Conservation (phyloP, 2,113 vertebrate genomes). For the Scopus umbretta region DNA sequence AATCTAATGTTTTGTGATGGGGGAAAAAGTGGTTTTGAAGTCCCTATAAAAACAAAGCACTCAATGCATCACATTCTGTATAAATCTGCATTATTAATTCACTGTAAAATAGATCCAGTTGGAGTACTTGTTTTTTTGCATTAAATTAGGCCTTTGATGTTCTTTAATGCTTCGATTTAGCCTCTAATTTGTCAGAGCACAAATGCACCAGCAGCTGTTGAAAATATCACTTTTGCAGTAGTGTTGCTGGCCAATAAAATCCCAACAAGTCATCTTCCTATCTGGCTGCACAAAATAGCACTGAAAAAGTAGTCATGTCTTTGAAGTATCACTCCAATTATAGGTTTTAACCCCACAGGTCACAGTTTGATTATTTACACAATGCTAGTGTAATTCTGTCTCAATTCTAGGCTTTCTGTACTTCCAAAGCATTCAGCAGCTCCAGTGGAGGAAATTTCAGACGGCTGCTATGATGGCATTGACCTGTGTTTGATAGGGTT, state of each 20-base stretch:
- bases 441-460: conserved; percentile 85
- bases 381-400: conserved; percentile 92
- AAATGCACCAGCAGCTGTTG: conserved; percentile 84
- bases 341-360: conserved; percentile 96
- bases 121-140: conserved; percentile 78
- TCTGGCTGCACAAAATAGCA: conserved; percentile 79
- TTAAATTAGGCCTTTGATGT: conserved; percentile 83
- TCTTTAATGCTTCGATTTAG: conserved; percentile 79
- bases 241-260: conserved; percentile 77
- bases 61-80: conserved; percentile 44
- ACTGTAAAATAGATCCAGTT: conserved; percentile 76
- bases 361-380: conserved; percentile 98
- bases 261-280: conserved; percentile 74
- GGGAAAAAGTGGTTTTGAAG: conserved; percentile 25
- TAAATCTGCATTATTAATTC: conserved; percentile 81
- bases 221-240: conserved; percentile 84
- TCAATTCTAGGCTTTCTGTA: conserved; percentile 85
- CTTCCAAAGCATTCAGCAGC: conserved; percentile 80
- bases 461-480: conserved; percentile 74
- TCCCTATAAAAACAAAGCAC: conserved; percentile 56
- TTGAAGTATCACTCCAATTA: conserved; percentile 99
- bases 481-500: conserved; percentile 91
- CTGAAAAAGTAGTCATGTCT: conserved; percentile 90
- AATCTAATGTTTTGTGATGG: conserved; percentile 44
- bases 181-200: conserved; percentile 80